Base-by-base conservation (phyloP, 2,888 invertebrate species). In the Euclidia mi region DNA sequence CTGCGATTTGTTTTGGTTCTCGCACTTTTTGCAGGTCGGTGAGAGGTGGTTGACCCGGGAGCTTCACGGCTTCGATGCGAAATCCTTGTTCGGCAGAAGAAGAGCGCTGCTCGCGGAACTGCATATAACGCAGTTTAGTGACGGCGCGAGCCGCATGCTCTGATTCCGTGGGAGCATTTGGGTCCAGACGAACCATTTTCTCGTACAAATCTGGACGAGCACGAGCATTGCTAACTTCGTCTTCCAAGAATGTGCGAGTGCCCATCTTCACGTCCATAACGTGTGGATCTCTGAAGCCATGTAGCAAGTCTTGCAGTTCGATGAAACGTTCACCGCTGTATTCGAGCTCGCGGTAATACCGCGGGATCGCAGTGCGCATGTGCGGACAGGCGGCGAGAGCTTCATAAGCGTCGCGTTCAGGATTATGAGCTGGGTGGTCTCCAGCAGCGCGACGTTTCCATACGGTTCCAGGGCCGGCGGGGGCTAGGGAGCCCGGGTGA, bases 221-320 rank as follows among this genome's bases (percentile, higher is more conserved):
- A 38, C 96, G 96, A 17, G 96, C 96, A 84, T 99, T 99, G 82
- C 96, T 96, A 34, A 99, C 99, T 95, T 99, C 99, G 1, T 97
- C 97, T 90, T 99, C 99, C 32, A 99, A 95, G 90, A 99, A 99
- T 14, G 99, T 99, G 79, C 99, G 96, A 1, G 97, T 98, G 37
- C 99, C 99, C 96, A 99, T 98, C 95, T 99, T 99, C 60, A 99
- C 97, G 89, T 99, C 99, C 97, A 99, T 99, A 0, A 99, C 98
- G 82, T 97, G 97, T 0, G 99, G 99, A 90, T 99, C 98, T 80
- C 95, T 91, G 91, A 99, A 99, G 53, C 98, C 98, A 78, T 98
- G 97, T 17, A 99, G 94, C 14, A 99, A 95, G 89, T 99, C 99
- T 92, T 99, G 98, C 63, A 99, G 96, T 90, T 99, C 99, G 80